Percentiles rank a stretch among this genome's conserved stretches.
These are phyloP conservation scores for Eledona agricola DNA, from an alignment of 2,888 invertebrate genomes.

Conservation along the genomic window DNA sequence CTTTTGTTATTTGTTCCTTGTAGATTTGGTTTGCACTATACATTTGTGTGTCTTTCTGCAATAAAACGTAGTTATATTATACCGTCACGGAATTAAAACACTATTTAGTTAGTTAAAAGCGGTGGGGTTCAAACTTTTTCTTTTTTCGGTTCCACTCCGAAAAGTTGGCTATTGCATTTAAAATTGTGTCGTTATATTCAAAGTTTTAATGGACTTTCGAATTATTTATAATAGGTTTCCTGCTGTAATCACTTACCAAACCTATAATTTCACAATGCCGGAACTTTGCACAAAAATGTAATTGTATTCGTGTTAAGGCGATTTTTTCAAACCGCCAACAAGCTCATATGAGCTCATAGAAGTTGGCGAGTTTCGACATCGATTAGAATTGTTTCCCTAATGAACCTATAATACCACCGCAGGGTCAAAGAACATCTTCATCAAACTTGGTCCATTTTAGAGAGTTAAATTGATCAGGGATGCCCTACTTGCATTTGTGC, in stretches of 20 bases:
- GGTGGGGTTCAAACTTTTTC: slow-evolving; percentile 12
- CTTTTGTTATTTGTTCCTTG: slow-evolving; percentile 21
- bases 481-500: no score
- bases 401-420: slow-evolving; percentile 21
- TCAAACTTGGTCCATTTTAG: slow-evolving; percentile 24
- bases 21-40: background rate
- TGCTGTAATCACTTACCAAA: slow-evolving; percentile 17
- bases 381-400: slow-evolving; percentile 25
- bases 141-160: slow-evolving; percentile 12
- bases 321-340: slow-evolving; percentile 5
- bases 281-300: slow-evolving; percentile 1
- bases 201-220: slow-evolving; percentile 29
- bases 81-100: slow-evolving; percentile 4
- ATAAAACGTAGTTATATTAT: slow-evolving; percentile 8
- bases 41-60: no score
- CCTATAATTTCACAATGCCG: slow-evolving; percentile 9
- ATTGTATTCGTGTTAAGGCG: background rate
- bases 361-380: slow-evolving; percentile 24
- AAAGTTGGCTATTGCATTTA: slow-evolving; percentile 24
- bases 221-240: slow-evolving; percentile 19
- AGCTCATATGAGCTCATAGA: slow-evolving; percentile 18
- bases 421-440: slow-evolving; percentile 24
- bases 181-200: slow-evolving; percentile 32
- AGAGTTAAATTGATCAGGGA: slow-evolving; percentile 23
- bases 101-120: slow-evolving; percentile 22